Evolutionary conservation across 2,888 invertebrate genomes (phyloP), one percentile per base, ranked within the genome.

Genomic region (Coecobrya sp.): DNA sequence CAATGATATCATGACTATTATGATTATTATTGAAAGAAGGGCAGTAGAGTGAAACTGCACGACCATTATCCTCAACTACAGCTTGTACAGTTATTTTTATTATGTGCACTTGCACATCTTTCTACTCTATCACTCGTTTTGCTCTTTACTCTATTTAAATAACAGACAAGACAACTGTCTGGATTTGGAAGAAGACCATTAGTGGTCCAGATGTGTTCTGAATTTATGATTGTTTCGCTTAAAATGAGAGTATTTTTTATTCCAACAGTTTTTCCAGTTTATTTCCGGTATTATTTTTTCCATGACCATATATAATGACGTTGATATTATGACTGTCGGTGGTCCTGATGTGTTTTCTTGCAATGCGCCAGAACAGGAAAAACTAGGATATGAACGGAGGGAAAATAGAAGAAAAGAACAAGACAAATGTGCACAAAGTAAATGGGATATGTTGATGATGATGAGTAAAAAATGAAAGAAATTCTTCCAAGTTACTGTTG

Each of bases 141-240:
- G 36, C 42, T 8, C n/a, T 73, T 4, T 36, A 5, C 76, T 49
- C 22, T 76, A 25, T 22, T 76, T 49, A 22, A 49, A n/a, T n/a
- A 49, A 4, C 22, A 45, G 25, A 8, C 55, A 59, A 52, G 79
- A 79, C 45, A 65, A 65, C 65, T 25, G 65, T 73, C 73, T 73
- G 73, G 42, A 22, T 45, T 13, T 16, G 16, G 49, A 59, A 10
- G 55, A 27, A 49, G 5, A 27, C 68, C 86, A 86, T 86, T 86
- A 86, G 87, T 52, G 81, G 87, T 59, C 8, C 87, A 79, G 79
- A 79, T 87, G 87, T 79, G 59, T 79, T 87, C 62, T 79, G 62
- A 87, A 87, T 87, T 87, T 59, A 52, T 55, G 52, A 81, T 55
- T 52, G 52, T 81, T 81, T 81, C 55, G 55, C n/a, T 81, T 81